A percentile compares a stretch with the other conserved stretches of the same genome.
Evolutionary conservation across 2,113 vertebrate genomes (phyloP).

Genomic region (Odocoileus hemionus): DNA sequence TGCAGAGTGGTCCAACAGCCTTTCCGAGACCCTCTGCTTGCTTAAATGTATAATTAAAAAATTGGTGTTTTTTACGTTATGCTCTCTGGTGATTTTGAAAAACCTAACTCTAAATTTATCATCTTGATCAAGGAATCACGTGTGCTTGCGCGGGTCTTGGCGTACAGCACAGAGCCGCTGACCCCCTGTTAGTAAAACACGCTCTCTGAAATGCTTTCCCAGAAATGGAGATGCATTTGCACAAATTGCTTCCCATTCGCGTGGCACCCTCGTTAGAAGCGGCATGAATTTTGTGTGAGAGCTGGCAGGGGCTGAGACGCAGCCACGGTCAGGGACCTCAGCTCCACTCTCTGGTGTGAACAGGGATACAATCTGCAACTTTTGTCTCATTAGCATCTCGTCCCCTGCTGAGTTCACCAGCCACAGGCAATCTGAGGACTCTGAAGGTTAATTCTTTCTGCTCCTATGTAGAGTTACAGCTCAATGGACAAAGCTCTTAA

Average conservation of each 20-base stretch:
- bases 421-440: constrained; percentile 17
- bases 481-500: constrained; percentile 53
- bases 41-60: not conserved
- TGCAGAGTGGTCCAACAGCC: not conserved
- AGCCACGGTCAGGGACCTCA: not conserved
- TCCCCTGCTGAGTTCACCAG: constrained; percentile 41
- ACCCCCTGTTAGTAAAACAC: not conserved
- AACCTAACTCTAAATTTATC: not conserved
- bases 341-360: not conserved
- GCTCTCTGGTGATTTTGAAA: not conserved
- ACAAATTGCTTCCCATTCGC: not conserved
- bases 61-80: not conserved
- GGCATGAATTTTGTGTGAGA: constrained; percentile 28
- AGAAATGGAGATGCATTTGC: not conserved
- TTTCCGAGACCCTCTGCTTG: not conserved
- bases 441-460: constrained; percentile 68
- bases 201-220: constrained; percentile 6
- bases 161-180: not conserved
- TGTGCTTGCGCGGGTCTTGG: not conserved
- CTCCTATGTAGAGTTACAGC: constrained; percentile 42
- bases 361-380: not conserved
- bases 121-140: not conserved
- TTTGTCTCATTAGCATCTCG: constrained; percentile 52
- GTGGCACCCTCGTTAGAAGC: constrained; percentile 9
- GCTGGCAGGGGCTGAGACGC: not conserved